Base-by-base conservation (phyloP, 2,113 vertebrate genomes). In the Oostethus manadensis region DNA sequence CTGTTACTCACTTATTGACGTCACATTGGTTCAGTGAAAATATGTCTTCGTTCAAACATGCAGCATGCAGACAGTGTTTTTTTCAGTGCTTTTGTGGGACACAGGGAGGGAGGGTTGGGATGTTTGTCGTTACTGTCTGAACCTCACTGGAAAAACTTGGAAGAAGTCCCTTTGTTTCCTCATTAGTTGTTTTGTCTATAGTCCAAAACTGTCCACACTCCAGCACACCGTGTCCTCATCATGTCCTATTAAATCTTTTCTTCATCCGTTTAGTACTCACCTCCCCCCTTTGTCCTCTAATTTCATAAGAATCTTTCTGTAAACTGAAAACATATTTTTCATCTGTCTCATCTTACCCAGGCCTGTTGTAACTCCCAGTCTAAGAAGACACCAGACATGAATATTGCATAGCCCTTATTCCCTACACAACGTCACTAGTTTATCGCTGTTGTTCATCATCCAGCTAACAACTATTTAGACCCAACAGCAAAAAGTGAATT, bases 151-250 rank as follows among this genome's bases (percentile, higher is more conserved):
- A 73, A 79, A 64, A 80, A 81, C 67, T 81, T 55, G 58, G 62
- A 80, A 73, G 79, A 88, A 87, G 84, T 75, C 67, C 64, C 64
- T 70, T 88, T 83, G 78, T 86, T 87, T 85, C 69, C 69, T 73
- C 67, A 73, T 70, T 48, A 61, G 61, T 66, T 63, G 69, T 76
- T 78, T 29, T 29, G 67, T 74, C 71, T 53, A n/a, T 58, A 56
- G 47, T 53, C 50, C 54, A 73, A 71, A 66, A 42, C 40, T 70
- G 42, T 64, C 48, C 2, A 38, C 57, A 47, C 46, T 69, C 53
- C 33, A 48, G 66, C 61, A 51, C 26, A 23, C 46, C 13, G 29
- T 66, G 58, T n/a, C 61, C 51, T 65, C 43, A 51, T 48, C 10
- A 0, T 23, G 15, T 63, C 48, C 60, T 21, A 17, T 51, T 29